These are phyloP conservation scores for Chloroclystis v-ata DNA, from an alignment of 2,888 invertebrate genomes.

Conservation along the genomic window DNA sequence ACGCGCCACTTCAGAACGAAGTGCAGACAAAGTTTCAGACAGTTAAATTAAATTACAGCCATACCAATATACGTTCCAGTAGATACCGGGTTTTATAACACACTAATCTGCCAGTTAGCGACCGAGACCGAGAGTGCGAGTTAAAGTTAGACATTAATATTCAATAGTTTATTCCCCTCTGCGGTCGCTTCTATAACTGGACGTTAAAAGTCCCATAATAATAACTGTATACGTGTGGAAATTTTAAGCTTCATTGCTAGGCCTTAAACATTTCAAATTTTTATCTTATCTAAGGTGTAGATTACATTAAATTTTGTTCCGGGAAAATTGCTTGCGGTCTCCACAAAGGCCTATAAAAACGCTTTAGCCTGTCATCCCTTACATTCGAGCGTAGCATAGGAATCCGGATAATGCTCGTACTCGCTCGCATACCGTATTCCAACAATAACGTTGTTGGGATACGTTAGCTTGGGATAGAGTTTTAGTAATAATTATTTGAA, in stretches of 20 bases:
- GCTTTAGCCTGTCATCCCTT: too few relatives aligned
- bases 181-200: conserved; percentile 13
- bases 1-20: conserved; percentile 20
- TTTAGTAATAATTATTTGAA: too few relatives aligned
- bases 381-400: too few relatives aligned
- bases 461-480: too few relatives aligned
- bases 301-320: too few relatives aligned
- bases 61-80: conserved; percentile 6
- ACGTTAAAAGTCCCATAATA: conserved; percentile 2
- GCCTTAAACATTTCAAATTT: too few relatives aligned
- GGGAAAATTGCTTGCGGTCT: too few relatives aligned
- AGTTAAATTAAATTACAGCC: conserved; percentile 31
- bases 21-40: conserved; percentile 27
- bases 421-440: too few relatives aligned
- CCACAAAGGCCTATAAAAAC: too few relatives aligned
- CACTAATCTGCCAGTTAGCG: conserved; percentile 28
- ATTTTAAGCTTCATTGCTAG: neutral
- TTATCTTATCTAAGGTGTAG: too few relatives aligned
- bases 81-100: conserved; percentile 26
- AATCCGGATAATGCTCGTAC: too few relatives aligned
- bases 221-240: neutral
- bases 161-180: conserved; percentile 18
- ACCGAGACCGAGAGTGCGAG: conserved; percentile 18
- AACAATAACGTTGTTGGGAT: too few relatives aligned
- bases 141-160: conserved; percentile 21